phyloP scores from a whole-genome alignment of 2,797 vertebrate species.

The Rhabdomys pumilio region DNA sequence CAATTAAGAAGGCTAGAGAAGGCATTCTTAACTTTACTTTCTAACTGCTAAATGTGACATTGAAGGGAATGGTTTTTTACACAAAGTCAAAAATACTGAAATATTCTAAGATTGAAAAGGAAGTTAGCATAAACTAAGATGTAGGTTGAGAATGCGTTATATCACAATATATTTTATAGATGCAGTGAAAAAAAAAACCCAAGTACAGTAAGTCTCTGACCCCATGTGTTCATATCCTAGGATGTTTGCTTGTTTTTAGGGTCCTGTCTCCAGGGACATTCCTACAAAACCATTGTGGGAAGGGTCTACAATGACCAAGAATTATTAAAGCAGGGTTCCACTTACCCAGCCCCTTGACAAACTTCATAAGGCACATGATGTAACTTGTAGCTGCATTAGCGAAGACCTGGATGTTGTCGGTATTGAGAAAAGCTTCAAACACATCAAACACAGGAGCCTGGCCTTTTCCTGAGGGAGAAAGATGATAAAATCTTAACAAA shows the following conservation, averaged over 20 bases:
- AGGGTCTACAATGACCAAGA: not conserved
- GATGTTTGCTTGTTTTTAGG: not conserved
- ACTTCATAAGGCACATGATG: conserved; percentile 99
- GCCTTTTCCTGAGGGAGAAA: conserved; percentile 92
- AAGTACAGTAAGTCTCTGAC: not conserved
- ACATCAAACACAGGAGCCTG: conserved; percentile 98
- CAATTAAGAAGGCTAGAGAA: not conserved
- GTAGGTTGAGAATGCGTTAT: not conserved
- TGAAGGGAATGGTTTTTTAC: not conserved
- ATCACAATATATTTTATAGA: not conserved
- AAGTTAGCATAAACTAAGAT: conserved; percentile 27
- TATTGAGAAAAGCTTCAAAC: conserved; percentile 98
- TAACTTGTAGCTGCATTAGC: conserved; percentile 98
- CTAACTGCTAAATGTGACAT: not conserved
- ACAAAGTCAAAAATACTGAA: not conserved
- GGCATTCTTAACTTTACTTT: conserved; percentile 27
- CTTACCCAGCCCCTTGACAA: conserved; percentile 98
- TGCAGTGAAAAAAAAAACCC: not conserved
- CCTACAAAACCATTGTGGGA: not conserved
- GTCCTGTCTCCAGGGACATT: not conserved
- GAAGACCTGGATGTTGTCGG: conserved; percentile 99
- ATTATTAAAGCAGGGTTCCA: conserved; percentile 33
- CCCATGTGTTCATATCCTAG: not conserved
- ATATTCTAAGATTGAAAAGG: conserved; percentile 37
- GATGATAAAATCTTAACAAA: conserved; percentile 27